Percentiles rank a stretch among this genome's conserved stretches.
These are phyloP conservation scores for Gavia stellata DNA, from an alignment of 2,113 vertebrate genomes.

Conservation along the genomic window DNA sequence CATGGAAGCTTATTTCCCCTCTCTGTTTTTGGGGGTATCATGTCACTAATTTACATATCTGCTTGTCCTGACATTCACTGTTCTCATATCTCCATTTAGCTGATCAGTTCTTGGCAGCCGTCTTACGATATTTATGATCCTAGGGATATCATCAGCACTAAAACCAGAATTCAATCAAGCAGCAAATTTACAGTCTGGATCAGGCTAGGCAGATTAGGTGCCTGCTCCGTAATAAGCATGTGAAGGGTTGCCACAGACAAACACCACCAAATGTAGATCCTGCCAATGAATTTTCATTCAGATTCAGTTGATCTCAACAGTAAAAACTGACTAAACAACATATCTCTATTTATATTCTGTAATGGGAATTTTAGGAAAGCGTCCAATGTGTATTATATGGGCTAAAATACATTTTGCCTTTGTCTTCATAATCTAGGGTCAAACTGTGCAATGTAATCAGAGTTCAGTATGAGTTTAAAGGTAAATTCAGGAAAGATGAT, in stretches of 20 bases:
- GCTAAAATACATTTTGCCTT: neutral
- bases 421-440: neutral
- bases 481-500: neutral
- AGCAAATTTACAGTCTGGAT: constrained; percentile 21
- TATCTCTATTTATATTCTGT: neutral
- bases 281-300: neutral
- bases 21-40: neutral
- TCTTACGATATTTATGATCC: neutral
- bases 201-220: constrained; percentile 14
- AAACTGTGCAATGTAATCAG: neutral
- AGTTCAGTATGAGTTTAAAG: neutral
- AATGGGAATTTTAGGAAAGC: neutral
- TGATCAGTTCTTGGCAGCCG: neutral
- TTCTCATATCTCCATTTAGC: neutral
- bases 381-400: neutral
- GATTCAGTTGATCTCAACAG: neutral
- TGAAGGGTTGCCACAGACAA: neutral
- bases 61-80: neutral
- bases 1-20: neutral
- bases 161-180: constrained; percentile 19
- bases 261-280: neutral
- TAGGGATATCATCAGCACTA: neutral
- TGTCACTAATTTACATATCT: neutral
- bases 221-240: neutral
- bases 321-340: neutral